These are phyloP conservation scores for Athalia circularis DNA, from an alignment of 2,888 invertebrate genomes.

Conservation along the genomic window DNA sequence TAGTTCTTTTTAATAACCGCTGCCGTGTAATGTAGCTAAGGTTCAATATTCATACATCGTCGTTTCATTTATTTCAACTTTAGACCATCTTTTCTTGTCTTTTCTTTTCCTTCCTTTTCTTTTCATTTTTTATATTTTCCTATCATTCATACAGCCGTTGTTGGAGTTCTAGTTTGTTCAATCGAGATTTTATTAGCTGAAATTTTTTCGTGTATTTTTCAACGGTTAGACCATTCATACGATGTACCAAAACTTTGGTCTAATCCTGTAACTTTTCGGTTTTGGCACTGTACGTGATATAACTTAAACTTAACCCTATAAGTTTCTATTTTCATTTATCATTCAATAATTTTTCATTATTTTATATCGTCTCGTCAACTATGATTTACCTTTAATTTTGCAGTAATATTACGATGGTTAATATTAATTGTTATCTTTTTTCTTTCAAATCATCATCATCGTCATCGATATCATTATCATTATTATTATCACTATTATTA, in stretches of 20 bases:
- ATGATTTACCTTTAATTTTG: not conserved
- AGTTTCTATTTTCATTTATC: conserved; percentile 40
- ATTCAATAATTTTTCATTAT: not conserved
- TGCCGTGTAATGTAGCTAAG: too few species aligned
- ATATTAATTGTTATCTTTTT: too few species aligned
- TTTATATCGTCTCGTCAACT: not conserved
- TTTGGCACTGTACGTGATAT: conserved; percentile 65
- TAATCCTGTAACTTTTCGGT: conserved; percentile 1
- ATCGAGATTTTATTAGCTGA: too few species aligned
- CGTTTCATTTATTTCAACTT: too few species aligned
- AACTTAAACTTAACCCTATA: conserved; percentile 55
- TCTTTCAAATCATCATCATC: too few species aligned
- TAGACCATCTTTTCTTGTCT: too few species aligned
- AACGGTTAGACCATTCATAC: not conserved
- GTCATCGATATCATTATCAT: not conserved
- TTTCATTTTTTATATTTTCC: not conserved
- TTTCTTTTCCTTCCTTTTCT: too few species aligned
- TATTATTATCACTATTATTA: not conserved
- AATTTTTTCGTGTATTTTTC: not conserved
- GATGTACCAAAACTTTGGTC: not conserved
- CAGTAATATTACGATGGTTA: too few species aligned
- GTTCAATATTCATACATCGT: too few species aligned
- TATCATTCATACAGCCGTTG: not conserved
- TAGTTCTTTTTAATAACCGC: not conserved
- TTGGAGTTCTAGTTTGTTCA: not conserved